Conservation (phyloP, 2,797 vertebrate genomes). For the Miichthys miiuy region DNA sequence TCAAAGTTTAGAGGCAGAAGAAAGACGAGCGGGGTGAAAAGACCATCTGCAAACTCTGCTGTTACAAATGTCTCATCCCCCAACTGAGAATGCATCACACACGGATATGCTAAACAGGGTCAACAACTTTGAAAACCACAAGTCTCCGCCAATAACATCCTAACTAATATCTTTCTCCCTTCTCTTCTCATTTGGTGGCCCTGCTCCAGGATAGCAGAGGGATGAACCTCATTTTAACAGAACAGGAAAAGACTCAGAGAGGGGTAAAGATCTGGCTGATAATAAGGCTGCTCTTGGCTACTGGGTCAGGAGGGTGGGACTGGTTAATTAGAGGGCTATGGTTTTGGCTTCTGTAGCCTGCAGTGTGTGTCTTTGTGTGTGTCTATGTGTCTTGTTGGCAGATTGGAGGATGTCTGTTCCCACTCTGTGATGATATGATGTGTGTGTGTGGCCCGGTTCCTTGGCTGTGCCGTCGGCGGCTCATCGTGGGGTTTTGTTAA, state of each 20-base stretch:
- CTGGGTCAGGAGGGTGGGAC: slow-evolving; percentile 67
- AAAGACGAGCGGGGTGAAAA: not conserved
- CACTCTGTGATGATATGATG: slow-evolving; percentile 36
- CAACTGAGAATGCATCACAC: not conserved
- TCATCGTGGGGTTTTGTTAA: slow-evolving; percentile 77
- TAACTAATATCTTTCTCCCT: not conserved
- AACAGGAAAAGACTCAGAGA: slow-evolving; percentile 24
- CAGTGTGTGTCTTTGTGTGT: slow-evolving; percentile 37
- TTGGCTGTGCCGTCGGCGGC: slow-evolving; percentile 42
- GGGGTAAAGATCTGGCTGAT: slow-evolving; percentile 54
- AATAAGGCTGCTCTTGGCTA: slow-evolving; percentile 65
- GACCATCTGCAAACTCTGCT: not conserved
- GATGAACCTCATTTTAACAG: slow-evolving; percentile 51
- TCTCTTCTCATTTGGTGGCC: slow-evolving; percentile 5
- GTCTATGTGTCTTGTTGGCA: slow-evolving; percentile 48
- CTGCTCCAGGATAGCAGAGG: slow-evolving; percentile 29
- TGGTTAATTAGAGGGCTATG: slow-evolving; percentile 75
- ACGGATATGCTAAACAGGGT: slow-evolving; percentile 27
- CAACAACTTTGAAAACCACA: slow-evolving; percentile 30
- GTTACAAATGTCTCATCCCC: not conserved
- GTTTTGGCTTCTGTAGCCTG: slow-evolving; percentile 62
- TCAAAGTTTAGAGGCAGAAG: not conserved
- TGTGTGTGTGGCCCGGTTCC: slow-evolving; percentile 34
- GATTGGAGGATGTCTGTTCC: slow-evolving; percentile 51
- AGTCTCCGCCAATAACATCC: slow-evolving; percentile 28